Conservation (phyloP, 2,797 vertebrate species). For the Balearica regulorum region DNA sequence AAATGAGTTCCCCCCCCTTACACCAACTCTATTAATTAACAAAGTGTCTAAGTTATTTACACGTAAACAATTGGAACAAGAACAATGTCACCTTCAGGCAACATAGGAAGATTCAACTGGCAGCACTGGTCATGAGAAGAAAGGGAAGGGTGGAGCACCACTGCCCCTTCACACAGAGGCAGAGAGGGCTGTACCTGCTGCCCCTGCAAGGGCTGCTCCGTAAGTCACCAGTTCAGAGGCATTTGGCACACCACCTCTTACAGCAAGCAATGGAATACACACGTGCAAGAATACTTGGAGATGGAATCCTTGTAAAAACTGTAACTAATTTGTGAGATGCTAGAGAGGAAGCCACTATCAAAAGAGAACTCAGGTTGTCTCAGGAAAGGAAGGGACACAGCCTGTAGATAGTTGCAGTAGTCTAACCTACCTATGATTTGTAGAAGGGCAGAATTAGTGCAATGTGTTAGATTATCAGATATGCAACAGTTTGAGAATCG, state of each 20-base stretch:
- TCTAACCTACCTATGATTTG: no score
- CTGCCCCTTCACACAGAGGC: no score
- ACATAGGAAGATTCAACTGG: fast-evolving
- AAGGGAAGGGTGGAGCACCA: not conserved
- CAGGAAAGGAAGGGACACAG: not conserved
- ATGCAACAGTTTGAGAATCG: not conserved
- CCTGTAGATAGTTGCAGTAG: not conserved
- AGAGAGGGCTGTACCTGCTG: not conserved
- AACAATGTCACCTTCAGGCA: conserved; percentile 14
- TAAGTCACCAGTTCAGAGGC: no score
- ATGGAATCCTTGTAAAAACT: not conserved
- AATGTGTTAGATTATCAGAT: not conserved
- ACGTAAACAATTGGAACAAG: not conserved
- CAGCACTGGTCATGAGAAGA: not conserved
- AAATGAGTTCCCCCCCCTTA: not conserved
- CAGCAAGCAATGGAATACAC: not conserved
- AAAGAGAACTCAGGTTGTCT: not conserved
- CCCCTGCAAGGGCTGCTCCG: not conserved
- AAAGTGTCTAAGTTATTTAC: not conserved
- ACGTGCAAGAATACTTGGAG: not conserved
- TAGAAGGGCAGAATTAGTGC: not conserved
- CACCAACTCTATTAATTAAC: not conserved
- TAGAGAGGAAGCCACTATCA: not conserved
- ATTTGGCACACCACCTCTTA: fast-evolving
- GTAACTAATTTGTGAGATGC: fast-evolving